These are phyloP conservation scores for Laothoe populi DNA, from an alignment of 2,888 invertebrate species.

Conservation along the genomic window DNA sequence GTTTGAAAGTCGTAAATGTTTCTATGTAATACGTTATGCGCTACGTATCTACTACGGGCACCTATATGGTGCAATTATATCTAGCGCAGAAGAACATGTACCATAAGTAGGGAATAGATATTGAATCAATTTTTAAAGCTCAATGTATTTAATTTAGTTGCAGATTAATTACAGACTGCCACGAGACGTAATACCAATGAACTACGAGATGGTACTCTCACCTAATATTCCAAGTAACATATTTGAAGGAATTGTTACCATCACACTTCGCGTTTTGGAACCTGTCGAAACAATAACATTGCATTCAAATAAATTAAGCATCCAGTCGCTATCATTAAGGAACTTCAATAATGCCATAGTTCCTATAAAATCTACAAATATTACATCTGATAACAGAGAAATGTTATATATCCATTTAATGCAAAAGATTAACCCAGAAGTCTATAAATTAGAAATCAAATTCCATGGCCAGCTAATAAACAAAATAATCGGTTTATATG, in stretches of 20 bases:
- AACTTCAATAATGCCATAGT: conserved; percentile 39
- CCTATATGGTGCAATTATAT: too few relatives aligned
- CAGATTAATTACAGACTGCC: conserved; percentile 80
- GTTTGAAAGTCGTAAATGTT: too few relatives aligned
- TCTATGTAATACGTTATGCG: too few relatives aligned
- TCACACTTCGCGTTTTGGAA: conserved; percentile 70
- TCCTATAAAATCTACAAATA: conserved; percentile 38
- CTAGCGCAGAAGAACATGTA: too few relatives aligned
- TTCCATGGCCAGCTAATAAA: conserved; percentile 81
- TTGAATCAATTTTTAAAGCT: not conserved
- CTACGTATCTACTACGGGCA: too few relatives aligned
- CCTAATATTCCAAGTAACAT: conserved; percentile 86
- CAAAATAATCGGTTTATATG: conserved; percentile 84
- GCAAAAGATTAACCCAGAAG: conserved; percentile 51
- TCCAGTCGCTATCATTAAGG: conserved; percentile 58
- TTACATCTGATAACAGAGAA: conserved; percentile 59
- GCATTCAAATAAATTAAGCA: conserved; percentile 85
- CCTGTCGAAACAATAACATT: conserved; percentile 80
- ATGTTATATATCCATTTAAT: conserved; percentile 64
- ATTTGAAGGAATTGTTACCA: conserved; percentile 84
- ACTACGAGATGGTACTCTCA: conserved; percentile 88
- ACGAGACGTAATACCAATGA: conserved; percentile 82
- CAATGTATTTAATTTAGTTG: conserved; percentile 36
- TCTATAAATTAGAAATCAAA: conserved; percentile 68
- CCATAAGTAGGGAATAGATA: too few relatives aligned